These are phyloP conservation scores for Mimas tiliae DNA, from an alignment of 2,888 invertebrate genomes.

Conservation along the genomic window DNA sequence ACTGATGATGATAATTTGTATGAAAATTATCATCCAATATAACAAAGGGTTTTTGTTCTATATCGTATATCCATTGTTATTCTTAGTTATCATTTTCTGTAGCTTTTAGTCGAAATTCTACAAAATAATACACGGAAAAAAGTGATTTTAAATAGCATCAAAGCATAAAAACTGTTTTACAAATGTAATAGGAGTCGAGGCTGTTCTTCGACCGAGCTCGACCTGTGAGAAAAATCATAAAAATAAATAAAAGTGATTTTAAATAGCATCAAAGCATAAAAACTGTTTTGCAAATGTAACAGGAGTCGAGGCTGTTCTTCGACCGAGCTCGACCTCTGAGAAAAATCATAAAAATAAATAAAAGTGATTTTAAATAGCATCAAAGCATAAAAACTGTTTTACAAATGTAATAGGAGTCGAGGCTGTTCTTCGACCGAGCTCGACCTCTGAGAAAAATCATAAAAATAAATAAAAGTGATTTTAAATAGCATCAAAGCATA, in stretches of 20 bases:
- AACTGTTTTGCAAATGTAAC: neutral
- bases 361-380: neutral
- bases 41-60: too few species aligned
- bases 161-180: neutral
- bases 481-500: neutral
- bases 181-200: neutral
- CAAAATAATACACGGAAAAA: too few species aligned
- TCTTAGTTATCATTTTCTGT: neutral
- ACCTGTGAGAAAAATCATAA: too few species aligned
- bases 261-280: neutral
- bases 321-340: neutral
- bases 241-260: too few species aligned
- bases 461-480: neutral
- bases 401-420: neutral
- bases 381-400: neutral
- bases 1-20: too few species aligned
- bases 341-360: too few species aligned
- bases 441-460: neutral
- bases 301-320: neutral
- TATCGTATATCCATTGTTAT: too few species aligned
- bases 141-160: neutral
- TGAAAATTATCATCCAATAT: too few species aligned
- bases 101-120: too few species aligned
- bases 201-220: neutral
- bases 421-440: neutral